Evolutionary conservation across 2,797 vertebrate genomes (phyloP), one percentile per base, ranked within the genome.

Genomic region (Oreonectes daqikongensis): DNA sequence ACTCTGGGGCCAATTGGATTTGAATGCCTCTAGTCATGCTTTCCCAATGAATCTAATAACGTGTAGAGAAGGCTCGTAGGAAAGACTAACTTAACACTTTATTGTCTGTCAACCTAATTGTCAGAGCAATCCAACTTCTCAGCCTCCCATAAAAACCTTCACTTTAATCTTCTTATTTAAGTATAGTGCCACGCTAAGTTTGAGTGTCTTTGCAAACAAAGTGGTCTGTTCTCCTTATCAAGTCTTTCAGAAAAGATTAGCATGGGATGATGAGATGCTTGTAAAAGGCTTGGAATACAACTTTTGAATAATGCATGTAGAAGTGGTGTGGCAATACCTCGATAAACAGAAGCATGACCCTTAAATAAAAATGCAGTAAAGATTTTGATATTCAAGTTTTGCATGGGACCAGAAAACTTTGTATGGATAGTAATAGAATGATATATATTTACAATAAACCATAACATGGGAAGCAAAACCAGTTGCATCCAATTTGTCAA

Each of bases 391-490:
- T 87, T 86, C 76, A 88, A 85, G 82, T 88, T 91, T 88, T 91
- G 91, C 92, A 92, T 91, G 92, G 88, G 87, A 86, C 87, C 89
- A 90, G 86, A 82, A 83, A 82, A 91, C 89, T 93, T 92, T 92
- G 90, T 92, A 87, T 88, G 85, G 88, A 85, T 80, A 87, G 82
- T 86, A 84, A 87, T 79, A 87, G 82, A 75, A 89, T 73, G 22
- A 77, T 91, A 87, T 92, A 93, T 92, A 93, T 93, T 93, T 94
- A 88, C 90, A 93, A 92, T 92, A 93, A 93, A 94, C 79, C 82
- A 78, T 82, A 81, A 84, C 75, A 86, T 88, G 83, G 84, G 81
- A 89, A 85, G 83, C 68, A 84, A 78, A 52, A 53, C 18, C n/a
- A 59, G 9, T 69, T 42, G 32, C 55, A 57, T 57, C 14, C 24